Evolutionary conservation across 2,888 invertebrate species (phyloP).

Genomic region (Hyposoter didymator): DNA sequence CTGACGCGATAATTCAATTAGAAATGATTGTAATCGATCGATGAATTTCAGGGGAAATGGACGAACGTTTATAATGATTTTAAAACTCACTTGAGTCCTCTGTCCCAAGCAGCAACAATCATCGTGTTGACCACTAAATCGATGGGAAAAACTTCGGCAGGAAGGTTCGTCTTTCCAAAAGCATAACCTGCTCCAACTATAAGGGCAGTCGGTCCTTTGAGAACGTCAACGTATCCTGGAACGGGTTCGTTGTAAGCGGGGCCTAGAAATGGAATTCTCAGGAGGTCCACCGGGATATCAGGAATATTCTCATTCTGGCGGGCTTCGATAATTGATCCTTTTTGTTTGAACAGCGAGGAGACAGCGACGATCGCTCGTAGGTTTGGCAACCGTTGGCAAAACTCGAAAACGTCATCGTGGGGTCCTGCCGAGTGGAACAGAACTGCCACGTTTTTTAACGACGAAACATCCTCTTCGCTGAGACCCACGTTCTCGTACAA

Average conservation of each 20-base stretch:
- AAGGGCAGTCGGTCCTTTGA: conserved; percentile 77
- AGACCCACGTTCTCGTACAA: conserved; percentile 74
- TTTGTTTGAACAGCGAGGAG: conserved; percentile 71
- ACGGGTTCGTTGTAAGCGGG: conserved; percentile 78
- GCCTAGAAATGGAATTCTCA: conserved; percentile 76
- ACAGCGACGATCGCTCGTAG: conserved; percentile 69
- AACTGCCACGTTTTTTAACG: conserved; percentile 73
- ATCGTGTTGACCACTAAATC: conserved; percentile 77
- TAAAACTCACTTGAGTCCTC: conserved; percentile 72
- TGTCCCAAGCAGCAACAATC: conserved; percentile 77
- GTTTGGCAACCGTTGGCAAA: conserved; percentile 71
- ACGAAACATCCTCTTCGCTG: conserved; percentile 46
- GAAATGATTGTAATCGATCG: background rate
- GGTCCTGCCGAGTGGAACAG: conserved; percentile 78
- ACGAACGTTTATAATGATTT: background rate
- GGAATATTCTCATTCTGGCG: conserved; percentile 67
- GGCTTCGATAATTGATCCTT: conserved; percentile 65
- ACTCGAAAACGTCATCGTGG: conserved; percentile 71
- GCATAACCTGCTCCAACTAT: conserved; percentile 78
- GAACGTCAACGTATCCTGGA: conserved; percentile 76
- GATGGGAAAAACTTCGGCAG: conserved; percentile 76
- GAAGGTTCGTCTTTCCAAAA: conserved; percentile 71
- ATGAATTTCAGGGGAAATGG: background rate
- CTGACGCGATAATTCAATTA: background rate
- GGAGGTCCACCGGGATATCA: conserved; percentile 72